Conservation (phyloP, 1,140 invertebrate species). For the Copidosoma floridanum region DNA sequence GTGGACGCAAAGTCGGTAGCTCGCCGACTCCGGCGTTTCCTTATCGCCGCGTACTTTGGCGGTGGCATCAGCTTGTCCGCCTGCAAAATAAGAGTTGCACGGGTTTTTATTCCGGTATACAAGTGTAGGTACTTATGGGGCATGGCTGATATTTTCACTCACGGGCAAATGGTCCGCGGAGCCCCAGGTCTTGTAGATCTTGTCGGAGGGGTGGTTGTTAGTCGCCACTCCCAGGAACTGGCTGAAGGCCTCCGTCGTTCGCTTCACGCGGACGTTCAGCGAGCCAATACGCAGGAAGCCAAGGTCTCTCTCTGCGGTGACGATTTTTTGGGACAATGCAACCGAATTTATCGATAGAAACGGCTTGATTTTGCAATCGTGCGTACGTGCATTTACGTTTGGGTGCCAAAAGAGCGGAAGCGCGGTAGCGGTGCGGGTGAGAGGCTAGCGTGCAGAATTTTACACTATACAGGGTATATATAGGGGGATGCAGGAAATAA, state of each 20-base stretch:
- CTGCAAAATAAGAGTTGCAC: conserved; percentile 26
- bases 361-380: too few species aligned
- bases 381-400: too few species aligned
- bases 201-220: conserved; percentile 57
- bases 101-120: conserved; percentile 5
- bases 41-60: conserved; percentile 64
- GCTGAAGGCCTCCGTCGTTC: conserved; percentile 86
- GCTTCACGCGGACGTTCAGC: conserved; percentile 86
- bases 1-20: conserved; percentile 56
- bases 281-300: conserved; percentile 88
- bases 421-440: too few species aligned
- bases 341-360: too few species aligned
- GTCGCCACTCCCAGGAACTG: conserved; percentile 78
- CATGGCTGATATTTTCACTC: conserved; percentile 18
- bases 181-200: conserved; percentile 80
- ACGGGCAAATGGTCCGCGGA: conserved; percentile 82
- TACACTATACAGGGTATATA: too few species aligned
- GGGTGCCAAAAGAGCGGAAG: too few species aligned
- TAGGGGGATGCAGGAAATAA: too few species aligned
- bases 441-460: too few species aligned
- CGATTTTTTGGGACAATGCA: too few species aligned
- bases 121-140: conserved; percentile 20
- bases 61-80: conserved; percentile 68
- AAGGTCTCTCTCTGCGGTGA: conserved; percentile 79
- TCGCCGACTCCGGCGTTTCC: conserved; percentile 64